These are phyloP conservation scores for Adelognathus sp. DNA, from an alignment of 2,888 invertebrate species.

Conservation along the genomic window DNA sequence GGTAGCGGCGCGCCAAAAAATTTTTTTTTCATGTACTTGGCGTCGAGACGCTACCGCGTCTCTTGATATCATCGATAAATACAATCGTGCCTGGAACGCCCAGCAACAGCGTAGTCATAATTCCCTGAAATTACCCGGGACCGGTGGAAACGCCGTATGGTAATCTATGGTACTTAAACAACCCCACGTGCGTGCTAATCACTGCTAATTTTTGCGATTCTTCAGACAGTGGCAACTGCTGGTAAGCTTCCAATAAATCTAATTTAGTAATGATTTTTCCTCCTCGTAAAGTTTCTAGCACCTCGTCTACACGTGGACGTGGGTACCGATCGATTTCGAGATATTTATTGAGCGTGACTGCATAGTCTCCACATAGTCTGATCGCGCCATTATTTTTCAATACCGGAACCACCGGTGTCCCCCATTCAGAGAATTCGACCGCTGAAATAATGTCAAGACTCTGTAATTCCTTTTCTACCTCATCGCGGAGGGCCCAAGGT, in stretches of 20 bases:
- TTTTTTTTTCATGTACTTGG: too few relatives aligned
- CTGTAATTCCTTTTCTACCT: constrained; percentile 1
- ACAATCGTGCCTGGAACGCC: constrained; percentile 42
- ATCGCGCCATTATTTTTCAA: constrained; percentile 64
- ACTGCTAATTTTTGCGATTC: constrained; percentile 69
- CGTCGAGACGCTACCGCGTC: too few relatives aligned
- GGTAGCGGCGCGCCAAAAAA: too few relatives aligned
- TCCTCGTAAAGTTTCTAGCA: constrained; percentile 57
- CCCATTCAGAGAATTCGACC: constrained; percentile 66
- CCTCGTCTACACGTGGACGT: constrained; percentile 59
- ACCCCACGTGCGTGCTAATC: constrained; percentile 72
- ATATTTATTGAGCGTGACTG: constrained; percentile 59
- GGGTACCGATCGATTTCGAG: constrained; percentile 56
- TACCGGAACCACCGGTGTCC: constrained; percentile 68
- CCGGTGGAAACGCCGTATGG: constrained; percentile 31
- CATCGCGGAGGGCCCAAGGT: background rate
- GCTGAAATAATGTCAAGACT: constrained; percentile 50
- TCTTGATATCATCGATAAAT: too few relatives aligned
- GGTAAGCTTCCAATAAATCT: constrained; percentile 75
- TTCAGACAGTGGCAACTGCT: constrained; percentile 70
- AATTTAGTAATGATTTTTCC: constrained; percentile 70
- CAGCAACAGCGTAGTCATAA: constrained; percentile 2
- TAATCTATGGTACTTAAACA: constrained; percentile 59
- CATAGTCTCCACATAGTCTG: constrained; percentile 69
- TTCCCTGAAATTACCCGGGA: constrained; percentile 16